Percentiles rank a stretch among this genome's conserved stretches.
phyloP scores from a whole-genome alignment of 1,140 invertebrate genomes.

The Brachionus rubens region DNA sequence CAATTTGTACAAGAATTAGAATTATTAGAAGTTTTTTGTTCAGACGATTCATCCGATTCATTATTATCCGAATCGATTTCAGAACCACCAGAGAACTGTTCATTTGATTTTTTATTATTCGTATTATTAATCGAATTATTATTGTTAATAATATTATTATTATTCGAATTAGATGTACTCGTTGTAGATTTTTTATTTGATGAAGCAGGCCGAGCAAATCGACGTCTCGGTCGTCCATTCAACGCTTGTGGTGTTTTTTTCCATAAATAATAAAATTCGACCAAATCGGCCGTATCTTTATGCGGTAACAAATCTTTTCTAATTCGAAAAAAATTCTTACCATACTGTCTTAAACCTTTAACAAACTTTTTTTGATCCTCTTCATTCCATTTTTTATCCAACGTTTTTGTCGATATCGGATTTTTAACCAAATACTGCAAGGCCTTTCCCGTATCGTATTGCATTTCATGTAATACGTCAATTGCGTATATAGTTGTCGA shows the following conservation, averaged over 20 bases:
- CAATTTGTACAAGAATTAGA: conserved; percentile 28
- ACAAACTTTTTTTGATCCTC: conserved; percentile 96
- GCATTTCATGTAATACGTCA: conserved; percentile 69
- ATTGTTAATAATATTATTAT: neutral
- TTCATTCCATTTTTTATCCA: conserved; percentile 88
- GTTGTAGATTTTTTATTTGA: conserved; percentile 70
- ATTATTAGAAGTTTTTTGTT: conserved; percentile 14
- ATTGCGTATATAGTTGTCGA: conserved; percentile 96
- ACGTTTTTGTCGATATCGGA: conserved; percentile 90
- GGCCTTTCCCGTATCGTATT: conserved; percentile 16
- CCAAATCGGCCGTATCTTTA: conserved; percentile 66
- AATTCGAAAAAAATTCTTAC: conserved; percentile 98
- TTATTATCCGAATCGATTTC: conserved; percentile 89
- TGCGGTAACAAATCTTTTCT: conserved; percentile 83
- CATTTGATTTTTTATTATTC: conserved; percentile 24
- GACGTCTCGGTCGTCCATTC: conserved; percentile 75
- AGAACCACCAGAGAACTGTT: conserved; percentile 62
- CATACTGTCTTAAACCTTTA: conserved; percentile 92
- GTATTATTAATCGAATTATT: neutral
- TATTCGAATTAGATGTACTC: neutral
- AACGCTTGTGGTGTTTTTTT: conserved; percentile 99
- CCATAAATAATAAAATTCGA: conserved; percentile 99
- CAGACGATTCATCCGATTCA: conserved; percentile 70
- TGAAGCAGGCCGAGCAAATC: conserved; percentile 72
- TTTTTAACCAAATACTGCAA: conserved; percentile 59